Percentiles rank a stretch among this genome's conserved stretches.
Conservation (phyloP, 2,797 vertebrate species). For the Carcharodon carcharias region DNA sequence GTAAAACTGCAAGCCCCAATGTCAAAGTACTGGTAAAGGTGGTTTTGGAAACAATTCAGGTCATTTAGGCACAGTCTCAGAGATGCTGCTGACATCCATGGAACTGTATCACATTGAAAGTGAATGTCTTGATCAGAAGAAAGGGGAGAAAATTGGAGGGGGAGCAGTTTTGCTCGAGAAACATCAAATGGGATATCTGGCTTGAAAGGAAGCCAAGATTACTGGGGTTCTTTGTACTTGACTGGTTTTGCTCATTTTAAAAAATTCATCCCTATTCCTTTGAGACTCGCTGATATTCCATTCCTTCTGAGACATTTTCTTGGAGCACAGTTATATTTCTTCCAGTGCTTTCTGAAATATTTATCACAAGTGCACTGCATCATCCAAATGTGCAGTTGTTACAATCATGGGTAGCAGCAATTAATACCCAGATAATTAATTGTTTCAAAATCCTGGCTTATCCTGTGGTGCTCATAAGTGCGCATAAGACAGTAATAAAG, state of each 20-base stretch:
- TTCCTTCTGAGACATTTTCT: slow-evolving; percentile 16
- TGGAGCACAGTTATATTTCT: slow-evolving; percentile 10
- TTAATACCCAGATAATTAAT: slow-evolving; percentile 29
- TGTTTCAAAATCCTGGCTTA: neutral
- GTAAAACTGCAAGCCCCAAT: neutral
- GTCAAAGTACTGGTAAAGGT: neutral
- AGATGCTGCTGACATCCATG: neutral
- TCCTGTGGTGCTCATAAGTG: neutral
- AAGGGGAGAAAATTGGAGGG: neutral
- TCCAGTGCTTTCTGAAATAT: slow-evolving; percentile 15
- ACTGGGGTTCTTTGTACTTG: neutral
- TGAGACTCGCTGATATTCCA: neutral
- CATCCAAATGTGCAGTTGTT: slow-evolving; percentile 31
- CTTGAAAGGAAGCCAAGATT: neutral
- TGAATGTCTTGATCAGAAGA: neutral
- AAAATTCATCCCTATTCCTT: neutral
- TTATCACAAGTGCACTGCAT: slow-evolving; percentile 15
- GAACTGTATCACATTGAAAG: neutral
- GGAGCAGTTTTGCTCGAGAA: neutral
- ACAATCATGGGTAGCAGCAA: neutral
- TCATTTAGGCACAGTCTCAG: neutral
- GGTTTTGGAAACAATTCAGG: neutral
- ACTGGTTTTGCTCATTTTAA: neutral
- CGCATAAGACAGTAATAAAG: neutral
- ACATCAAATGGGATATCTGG: neutral